A percentile compares a stretch with the other conserved stretches of the same genome.
Conservation (phyloP, 2,888 invertebrate genomes). For the Idaea biselata region DNA sequence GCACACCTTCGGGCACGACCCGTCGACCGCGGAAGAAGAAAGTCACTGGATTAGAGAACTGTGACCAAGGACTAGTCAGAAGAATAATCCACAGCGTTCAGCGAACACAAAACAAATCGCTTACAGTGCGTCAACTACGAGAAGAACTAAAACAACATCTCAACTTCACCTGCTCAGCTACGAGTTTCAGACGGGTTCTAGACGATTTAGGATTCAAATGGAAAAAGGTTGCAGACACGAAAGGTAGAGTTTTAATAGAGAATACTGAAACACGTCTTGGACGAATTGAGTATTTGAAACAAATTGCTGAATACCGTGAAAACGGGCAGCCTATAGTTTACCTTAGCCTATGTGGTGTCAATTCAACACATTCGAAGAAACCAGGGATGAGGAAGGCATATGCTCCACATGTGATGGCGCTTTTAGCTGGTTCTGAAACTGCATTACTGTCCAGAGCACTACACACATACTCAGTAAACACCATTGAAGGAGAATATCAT, state of each 20-base stretch:
- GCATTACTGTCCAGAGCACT: not conserved
- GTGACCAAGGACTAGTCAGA: slow-evolving; percentile 9
- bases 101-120: not conserved
- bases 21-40: slow-evolving; percentile 22
- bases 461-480: not conserved
- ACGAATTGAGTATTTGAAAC: slow-evolving; percentile 16
- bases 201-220: not conserved
- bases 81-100: slow-evolving; percentile 5
- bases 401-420: not conserved
- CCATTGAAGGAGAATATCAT: not conserved
- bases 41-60: slow-evolving; percentile 25
- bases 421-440: not conserved
- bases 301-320: not conserved
- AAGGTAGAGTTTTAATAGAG: not conserved
- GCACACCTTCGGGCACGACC: slow-evolving; percentile 34
- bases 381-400: not conserved
- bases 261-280: not conserved
- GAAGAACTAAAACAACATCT: not conserved
- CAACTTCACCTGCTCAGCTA: not conserved
- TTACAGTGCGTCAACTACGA: not conserved
- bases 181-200: not conserved
- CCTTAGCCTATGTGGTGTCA: not conserved
- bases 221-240: not conserved
- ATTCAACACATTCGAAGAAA: not conserved
- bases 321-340: not conserved